Conservation (phyloP, 2,888 invertebrate genomes). For the Cistogaster globosa region DNA sequence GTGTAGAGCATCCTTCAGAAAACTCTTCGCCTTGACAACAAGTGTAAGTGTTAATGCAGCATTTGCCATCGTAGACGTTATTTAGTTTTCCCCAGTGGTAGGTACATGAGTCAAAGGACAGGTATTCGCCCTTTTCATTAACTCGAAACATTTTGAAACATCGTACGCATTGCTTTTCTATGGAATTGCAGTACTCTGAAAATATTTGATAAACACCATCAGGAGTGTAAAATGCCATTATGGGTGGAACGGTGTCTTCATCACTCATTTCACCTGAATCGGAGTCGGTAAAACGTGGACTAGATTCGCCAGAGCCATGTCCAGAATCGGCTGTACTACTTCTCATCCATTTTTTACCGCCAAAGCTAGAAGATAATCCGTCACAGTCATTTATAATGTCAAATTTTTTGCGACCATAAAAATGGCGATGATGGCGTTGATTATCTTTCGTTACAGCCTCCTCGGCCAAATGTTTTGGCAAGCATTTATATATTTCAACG, state of each 20-base stretch:
- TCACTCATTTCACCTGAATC: slow-evolving; percentile 80
- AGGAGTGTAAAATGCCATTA: slow-evolving; percentile 79
- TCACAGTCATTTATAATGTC: slow-evolving; percentile 78
- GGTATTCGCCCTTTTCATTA: slow-evolving; percentile 88
- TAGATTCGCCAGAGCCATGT: slow-evolving; percentile 83
- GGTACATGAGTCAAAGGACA: slow-evolving; percentile 89
- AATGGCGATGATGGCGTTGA: slow-evolving; percentile 70
- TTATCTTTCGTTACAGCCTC: slow-evolving; percentile 62
- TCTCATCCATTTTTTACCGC: slow-evolving; percentile 47
- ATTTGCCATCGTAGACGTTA: slow-evolving; percentile 80
- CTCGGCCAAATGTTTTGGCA: slow-evolving; percentile 83
- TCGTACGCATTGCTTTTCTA: slow-evolving; percentile 87
- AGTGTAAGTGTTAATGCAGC: slow-evolving; percentile 82
- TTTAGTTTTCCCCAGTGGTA: slow-evolving; percentile 96
- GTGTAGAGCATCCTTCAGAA: slow-evolving; percentile 87
- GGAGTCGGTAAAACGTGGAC: slow-evolving; percentile 84
- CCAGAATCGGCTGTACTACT: slow-evolving; percentile 83
- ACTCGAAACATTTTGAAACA: slow-evolving; percentile 90
- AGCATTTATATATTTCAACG: slow-evolving; percentile 86
- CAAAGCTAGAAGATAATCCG: slow-evolving; percentile 74
- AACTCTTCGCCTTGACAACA: slow-evolving; percentile 85
- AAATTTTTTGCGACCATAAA: slow-evolving; percentile 57
- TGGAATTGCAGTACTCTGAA: slow-evolving; percentile 75
- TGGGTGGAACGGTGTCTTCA: slow-evolving; percentile 74
- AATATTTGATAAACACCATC: slow-evolving; percentile 73